Evolutionary conservation across 2,888 invertebrate genomes (phyloP).

Genomic region (Arrhopalites spinosus): DNA sequence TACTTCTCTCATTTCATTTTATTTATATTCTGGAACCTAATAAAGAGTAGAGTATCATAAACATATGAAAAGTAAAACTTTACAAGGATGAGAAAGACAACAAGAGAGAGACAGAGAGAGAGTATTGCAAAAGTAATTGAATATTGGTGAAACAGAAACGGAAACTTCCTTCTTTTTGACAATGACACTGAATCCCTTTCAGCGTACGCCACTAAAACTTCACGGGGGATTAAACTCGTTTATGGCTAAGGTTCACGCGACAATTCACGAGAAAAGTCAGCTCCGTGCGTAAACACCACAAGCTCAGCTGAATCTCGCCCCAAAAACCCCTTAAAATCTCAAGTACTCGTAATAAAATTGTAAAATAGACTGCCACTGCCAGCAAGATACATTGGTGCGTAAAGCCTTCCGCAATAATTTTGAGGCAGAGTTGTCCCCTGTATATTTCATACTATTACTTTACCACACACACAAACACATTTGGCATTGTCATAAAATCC

Average conservation of each 20-base stretch:
- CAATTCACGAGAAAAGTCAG: slow-evolving; percentile 14
- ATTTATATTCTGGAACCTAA: too few species aligned
- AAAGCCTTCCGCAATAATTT: slow-evolving; percentile 12
- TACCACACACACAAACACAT: not conserved
- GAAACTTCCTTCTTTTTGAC: not conserved
- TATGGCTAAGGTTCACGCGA: slow-evolving; percentile 6
- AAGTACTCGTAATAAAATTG: slow-evolving; percentile 1
- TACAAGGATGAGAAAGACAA: too few species aligned
- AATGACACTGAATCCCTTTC: slow-evolving; percentile 15
- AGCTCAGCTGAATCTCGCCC: slow-evolving; percentile 13
- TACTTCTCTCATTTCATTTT: too few species aligned
- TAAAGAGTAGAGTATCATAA: too few species aligned
- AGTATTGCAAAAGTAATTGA: too few species aligned
- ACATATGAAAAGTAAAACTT: too few species aligned
- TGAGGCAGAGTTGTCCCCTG: not conserved
- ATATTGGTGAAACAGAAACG: not conserved
- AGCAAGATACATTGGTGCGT: slow-evolving; percentile 12
- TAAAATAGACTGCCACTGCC: not conserved
- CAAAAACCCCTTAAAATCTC: not conserved
- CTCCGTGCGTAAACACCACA: not conserved
- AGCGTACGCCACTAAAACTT: slow-evolving; percentile 6
- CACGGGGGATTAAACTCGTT: slow-evolving; percentile 17
- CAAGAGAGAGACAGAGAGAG: too few species aligned
- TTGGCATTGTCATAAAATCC: slow-evolving; percentile 4
- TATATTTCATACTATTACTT: not conserved